Evolutionary conservation across 2,888 invertebrate species (phyloP), one percentile per base, ranked within the genome.

Genomic region (Phorcus lineatus): DNA sequence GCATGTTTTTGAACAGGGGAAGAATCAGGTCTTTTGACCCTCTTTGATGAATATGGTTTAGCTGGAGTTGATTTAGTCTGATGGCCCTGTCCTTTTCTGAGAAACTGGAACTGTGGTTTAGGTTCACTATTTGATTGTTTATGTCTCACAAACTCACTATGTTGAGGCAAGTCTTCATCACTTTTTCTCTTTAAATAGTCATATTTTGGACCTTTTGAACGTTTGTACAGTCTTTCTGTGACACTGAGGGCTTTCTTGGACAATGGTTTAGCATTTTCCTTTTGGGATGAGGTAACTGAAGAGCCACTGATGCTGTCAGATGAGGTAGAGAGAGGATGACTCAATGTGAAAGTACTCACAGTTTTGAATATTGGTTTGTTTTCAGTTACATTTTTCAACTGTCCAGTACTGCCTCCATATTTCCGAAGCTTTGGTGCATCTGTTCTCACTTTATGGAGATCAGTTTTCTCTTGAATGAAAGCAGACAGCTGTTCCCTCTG

Each of bases 381-480:
- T 67, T 16, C 55, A 80, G 24, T 47, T 6, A 47, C 47, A 6
- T 13, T 4, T 13, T 36, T 54, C 16, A 87, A 79, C 40, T 81
- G 78, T 70, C 86, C 83, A 66, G 88, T 89, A 84, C 90, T 91
- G 76, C 84, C 83, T 13, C 89, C 89, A 22, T 84, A 82, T 16
- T 89, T 85, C 1, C 90, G 83, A 19, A 87, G 88, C 2, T 83
- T 82, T 11, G 90, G 90, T 19, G 79, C 80, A 52, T 86, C 87
- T 13, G 82, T 62, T 9, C 81, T 78, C 0, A 91, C 90, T 54
- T 84, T 85, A 54, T 85, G 78, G 52, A 91, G 80, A 54, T 89
- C 90, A 77, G 88, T 83, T 74, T 89, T 90, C 83, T 91, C 90
- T 81, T 89, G 88, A 55, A 91, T 85, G 74, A 89, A 90, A 17